Percentiles rank a stretch among this genome's conserved stretches.
These are phyloP conservation scores for Coenonympha arcania DNA, from an alignment of 2,888 invertebrate species.

Conservation along the genomic window DNA sequence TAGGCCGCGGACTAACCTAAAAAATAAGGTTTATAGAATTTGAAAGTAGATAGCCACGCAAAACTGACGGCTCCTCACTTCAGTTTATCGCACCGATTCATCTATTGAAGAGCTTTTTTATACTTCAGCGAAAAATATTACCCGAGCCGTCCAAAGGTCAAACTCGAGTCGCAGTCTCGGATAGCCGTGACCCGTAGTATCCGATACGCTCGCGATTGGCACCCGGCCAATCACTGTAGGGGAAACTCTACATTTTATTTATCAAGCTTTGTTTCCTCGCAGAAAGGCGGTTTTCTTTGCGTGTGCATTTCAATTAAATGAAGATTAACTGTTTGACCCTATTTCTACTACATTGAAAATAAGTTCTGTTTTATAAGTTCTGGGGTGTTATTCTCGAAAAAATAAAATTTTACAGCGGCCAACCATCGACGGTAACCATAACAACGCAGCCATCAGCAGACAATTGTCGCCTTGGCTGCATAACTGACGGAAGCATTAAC, in stretches of 20 bases:
- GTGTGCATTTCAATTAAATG: background rate
- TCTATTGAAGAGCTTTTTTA: background rate
- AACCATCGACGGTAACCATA: too few relatives aligned
- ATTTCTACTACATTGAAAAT: too few relatives aligned
- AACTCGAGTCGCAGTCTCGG: slow-evolving; percentile 1
- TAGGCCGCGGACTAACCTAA: too few relatives aligned
- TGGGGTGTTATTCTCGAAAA: too few relatives aligned
- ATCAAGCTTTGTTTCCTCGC: background rate
- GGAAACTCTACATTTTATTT: too few relatives aligned
- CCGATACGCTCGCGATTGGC: slow-evolving; percentile 7
- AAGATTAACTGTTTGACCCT: background rate
- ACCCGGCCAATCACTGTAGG: slow-evolving; percentile 6
- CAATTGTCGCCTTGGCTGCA: too few relatives aligned
- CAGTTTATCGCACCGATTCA: background rate
- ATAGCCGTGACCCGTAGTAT: slow-evolving; percentile 11
- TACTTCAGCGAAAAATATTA: background rate
- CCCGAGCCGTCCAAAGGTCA: slow-evolving; percentile 11
- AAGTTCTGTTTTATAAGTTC: too few relatives aligned
- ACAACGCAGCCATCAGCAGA: too few relatives aligned
- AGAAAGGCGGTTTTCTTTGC: background rate
- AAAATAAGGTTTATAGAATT: too few relatives aligned
- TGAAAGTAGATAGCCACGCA: too few relatives aligned
- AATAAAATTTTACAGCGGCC: too few relatives aligned
- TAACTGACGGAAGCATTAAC: too few relatives aligned
- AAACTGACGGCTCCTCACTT: background rate